Evolutionary conservation across 2,888 invertebrate species (phyloP).

Genomic region (Nemapogon koenigi): DNA sequence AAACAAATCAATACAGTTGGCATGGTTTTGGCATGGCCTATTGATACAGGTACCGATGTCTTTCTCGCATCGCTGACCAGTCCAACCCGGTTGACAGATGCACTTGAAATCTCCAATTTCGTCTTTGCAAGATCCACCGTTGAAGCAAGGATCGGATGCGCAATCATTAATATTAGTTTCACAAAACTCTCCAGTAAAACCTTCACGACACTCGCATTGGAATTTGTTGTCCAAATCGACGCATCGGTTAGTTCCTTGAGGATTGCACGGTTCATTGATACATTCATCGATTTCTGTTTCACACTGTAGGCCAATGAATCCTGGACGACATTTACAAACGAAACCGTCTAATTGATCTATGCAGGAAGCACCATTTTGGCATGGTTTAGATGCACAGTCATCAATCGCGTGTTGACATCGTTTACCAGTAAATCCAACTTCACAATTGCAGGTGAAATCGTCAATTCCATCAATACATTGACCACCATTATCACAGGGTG

Average conservation of each 20-base stretch:
- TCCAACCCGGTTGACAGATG: conserved; percentile 85
- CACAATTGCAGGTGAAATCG: conserved; percentile 87
- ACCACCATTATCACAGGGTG: conserved; percentile 92
- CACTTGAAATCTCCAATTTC: conserved; percentile 86
- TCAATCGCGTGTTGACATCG: conserved; percentile 93
- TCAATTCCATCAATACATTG: conserved; percentile 88
- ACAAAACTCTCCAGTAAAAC: conserved; percentile 84
- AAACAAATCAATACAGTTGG: conserved; percentile 89
- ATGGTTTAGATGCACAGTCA: conserved; percentile 88
- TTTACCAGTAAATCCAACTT: conserved; percentile 93
- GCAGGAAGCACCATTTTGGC: conserved; percentile 91
- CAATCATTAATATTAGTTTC: conserved; percentile 91
- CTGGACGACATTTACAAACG: conserved; percentile 90
- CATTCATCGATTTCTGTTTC: conserved; percentile 95
- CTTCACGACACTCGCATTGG: conserved; percentile 87
- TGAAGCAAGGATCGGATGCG: conserved; percentile 81
- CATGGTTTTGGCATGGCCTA: conserved; percentile 91
- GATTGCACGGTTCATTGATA: conserved; percentile 87
- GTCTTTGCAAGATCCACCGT: conserved; percentile 88
- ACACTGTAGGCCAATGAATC: conserved; percentile 90
- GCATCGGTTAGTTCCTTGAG: conserved; percentile 89
- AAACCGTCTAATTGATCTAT: conserved; percentile 89
- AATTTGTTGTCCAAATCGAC: conserved; percentile 88
- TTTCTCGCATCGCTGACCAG: conserved; percentile 81
- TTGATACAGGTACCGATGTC: conserved; percentile 89